Percentiles rank a stretch among this genome's conserved stretches.
Evolutionary conservation across 2,113 vertebrate species (phyloP).

Genomic region (Limanda limanda): DNA sequence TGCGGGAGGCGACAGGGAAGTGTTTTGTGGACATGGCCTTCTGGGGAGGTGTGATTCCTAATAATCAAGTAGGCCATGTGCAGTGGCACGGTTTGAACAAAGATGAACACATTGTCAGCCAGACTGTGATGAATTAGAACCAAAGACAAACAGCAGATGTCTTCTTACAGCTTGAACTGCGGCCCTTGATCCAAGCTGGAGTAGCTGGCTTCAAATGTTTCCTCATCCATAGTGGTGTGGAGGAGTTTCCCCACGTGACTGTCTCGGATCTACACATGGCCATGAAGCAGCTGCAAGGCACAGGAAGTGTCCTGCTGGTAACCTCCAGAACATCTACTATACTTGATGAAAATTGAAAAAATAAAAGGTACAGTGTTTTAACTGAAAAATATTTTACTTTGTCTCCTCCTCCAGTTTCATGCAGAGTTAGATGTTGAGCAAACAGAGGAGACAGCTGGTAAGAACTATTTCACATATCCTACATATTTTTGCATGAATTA

Average conservation of each 20-base stretch:
- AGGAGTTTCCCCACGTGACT: conserved; percentile 85
- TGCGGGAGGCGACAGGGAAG: conserved; percentile 75
- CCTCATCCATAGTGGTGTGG: conserved; percentile 86
- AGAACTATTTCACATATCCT: neutral
- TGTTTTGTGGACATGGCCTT: conserved; percentile 87
- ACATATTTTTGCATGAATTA: no score
- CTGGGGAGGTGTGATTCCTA: conserved; percentile 87
- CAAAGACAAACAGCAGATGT: neutral
- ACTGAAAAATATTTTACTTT: neutral
- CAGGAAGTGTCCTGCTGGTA: conserved; percentile 86
- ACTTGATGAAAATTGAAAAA: no score
- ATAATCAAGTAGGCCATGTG: conserved; percentile 79
- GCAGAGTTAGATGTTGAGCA: conserved; percentile 80
- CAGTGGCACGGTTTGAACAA: neutral
- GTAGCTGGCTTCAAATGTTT: conserved; percentile 89
- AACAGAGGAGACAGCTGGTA: conserved; percentile 61
- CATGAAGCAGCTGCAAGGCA: conserved; percentile 84
- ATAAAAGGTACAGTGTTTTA: no score
- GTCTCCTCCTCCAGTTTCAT: conserved; percentile 79
- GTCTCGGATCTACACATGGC: conserved; percentile 80
- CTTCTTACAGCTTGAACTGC: conserved; percentile 78
- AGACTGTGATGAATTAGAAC: neutral
- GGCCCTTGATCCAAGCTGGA: conserved; percentile 83
- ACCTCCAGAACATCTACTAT: conserved; percentile 5
- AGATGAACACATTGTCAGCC: neutral